Evolutionary conservation across 2,888 invertebrate species (phyloP), one percentile per base, ranked within the genome.

Genomic region (Diloba caeruleocephala): DNA sequence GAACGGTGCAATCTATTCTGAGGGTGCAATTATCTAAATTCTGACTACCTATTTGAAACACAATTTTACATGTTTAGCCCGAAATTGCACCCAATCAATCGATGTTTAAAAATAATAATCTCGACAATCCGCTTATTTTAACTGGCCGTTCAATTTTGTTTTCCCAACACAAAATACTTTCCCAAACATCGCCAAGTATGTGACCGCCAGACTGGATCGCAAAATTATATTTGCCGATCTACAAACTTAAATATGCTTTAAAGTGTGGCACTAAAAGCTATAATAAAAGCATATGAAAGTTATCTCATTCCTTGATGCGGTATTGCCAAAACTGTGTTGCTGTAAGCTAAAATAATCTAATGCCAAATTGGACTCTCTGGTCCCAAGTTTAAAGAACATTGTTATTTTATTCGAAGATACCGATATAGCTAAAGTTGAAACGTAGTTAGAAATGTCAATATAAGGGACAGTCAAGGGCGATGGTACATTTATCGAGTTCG

Each of bases 391-490:
- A 54, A 49, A 48, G 31, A 17, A 25, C 9, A 6, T 31, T 19
- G 5, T 29, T 32, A 1, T 46, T 5, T n/a, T 15, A 41, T 32
- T 0, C 21, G 41, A 15, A 8, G 13, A 8, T 33, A 3, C 7
- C 15, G 7, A 19, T 13, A 9, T 15, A 43, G 26, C 15, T 23
- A 9, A 26, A 32, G 19, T 39, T 43, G 10, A 37, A 28, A 37
- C 34, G 31, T 45, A 51, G 33, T 43, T 52, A 41, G 43, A 44
- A 34, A 44, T 42, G 36, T 17, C 26, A 38, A 17, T 46, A 29
- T 63, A 64, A 17, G 51, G 43, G 15, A 14, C 39, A 50, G 38
- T 26, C 61, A 71, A 72, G 70, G 73, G 55, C 65, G 33, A 49
- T 15, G 19, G 25, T 41, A 43, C 28, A 37, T 49, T 32, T 4